phyloP scores from a whole-genome alignment of 1,140 invertebrate species.

The Plectrocnemia conspersa region DNA sequence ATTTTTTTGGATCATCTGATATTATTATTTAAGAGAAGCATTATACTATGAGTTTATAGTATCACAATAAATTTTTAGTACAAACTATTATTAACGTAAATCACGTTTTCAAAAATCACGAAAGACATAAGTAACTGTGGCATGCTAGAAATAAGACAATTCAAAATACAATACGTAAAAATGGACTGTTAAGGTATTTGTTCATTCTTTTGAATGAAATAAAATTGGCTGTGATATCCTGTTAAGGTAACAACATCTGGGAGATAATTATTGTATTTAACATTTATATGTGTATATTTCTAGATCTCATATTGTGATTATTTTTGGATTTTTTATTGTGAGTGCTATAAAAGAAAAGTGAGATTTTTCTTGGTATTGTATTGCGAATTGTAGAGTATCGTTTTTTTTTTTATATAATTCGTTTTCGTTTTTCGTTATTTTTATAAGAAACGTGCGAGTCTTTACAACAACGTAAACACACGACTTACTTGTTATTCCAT shows the following conservation, averaged over 20 bases:
- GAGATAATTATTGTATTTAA: constrained; percentile 32
- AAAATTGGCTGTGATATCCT: constrained; percentile 31
- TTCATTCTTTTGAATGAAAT: constrained; percentile 27
- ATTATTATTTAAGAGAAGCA: no score
- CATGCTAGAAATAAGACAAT: constrained; percentile 19
- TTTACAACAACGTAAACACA: constrained; percentile 22
- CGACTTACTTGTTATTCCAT: constrained; percentile 20
- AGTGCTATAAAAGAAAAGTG: constrained; percentile 22
- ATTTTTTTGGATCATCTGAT: no score
- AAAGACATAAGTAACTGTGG: constrained; percentile 3
- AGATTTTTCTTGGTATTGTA: constrained; percentile 25
- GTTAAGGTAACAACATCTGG: constrained; percentile 46
- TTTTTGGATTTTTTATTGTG: constrained; percentile 28
- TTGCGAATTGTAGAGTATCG: constrained; percentile 11
- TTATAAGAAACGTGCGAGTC: neutral
- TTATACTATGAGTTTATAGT: no score
- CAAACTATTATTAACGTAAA: neutral
- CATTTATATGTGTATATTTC: constrained; percentile 34
- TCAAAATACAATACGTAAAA: constrained; percentile 26
- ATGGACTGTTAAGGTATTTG: constrained; percentile 27
- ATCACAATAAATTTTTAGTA: neutral
- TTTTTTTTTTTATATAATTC: neutral
- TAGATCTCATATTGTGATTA: constrained; percentile 48
- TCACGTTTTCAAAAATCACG: neutral
- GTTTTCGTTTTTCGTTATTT: neutral